Evolutionary conservation across 2,888 invertebrate genomes (phyloP), one percentile per base, ranked within the genome.

Genomic region (Dinocampus coccinellae): DNA sequence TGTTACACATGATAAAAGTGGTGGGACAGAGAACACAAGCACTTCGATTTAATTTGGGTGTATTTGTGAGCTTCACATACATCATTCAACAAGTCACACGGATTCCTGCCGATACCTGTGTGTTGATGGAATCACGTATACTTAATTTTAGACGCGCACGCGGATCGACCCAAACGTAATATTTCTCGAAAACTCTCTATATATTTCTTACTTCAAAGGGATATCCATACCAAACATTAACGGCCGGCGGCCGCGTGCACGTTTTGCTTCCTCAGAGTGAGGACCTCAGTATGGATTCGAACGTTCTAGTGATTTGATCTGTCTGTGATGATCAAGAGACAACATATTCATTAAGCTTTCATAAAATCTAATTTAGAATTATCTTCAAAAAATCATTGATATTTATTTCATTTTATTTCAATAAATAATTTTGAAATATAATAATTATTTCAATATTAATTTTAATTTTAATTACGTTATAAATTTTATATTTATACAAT

Each of bases 11-110:
- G 47, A n/a, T n/a, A n/a, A n/a, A n/a, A n/a, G 6, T n/a, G n/a
- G 16, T 9, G 20, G 16, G 47, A n/a, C 16, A 7, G 39, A n/a
- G 3, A n/a, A n/a, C 3, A 39, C 3, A 16, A 7, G 4, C 47
- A 16, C 47, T 47, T 47, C 47, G 16, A n/a, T 16, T 16, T 16
- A 9, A 70, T 63, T 33, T 24, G 16, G 0, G 6, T n/a, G 64
- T 42, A 55, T 70, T 20, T 52, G 70, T 71, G 64, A n/a, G 9
- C 57, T n/a, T 52, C 69, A 63, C 53, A 39, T 60, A 72, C 69
- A 73, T 55, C 62, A 47, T n/a, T 58, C 67, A 73, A 73, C 76
- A 74, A 74, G 75, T 75, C 34, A 29, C 69, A 55, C 65, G 29
- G 16, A 52, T 61, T 10, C 34, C 7, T 26, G 39, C 34, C 42